Evolutionary conservation across 1,140 invertebrate species (phyloP).

Genomic region (Drepana arcuata): DNA sequence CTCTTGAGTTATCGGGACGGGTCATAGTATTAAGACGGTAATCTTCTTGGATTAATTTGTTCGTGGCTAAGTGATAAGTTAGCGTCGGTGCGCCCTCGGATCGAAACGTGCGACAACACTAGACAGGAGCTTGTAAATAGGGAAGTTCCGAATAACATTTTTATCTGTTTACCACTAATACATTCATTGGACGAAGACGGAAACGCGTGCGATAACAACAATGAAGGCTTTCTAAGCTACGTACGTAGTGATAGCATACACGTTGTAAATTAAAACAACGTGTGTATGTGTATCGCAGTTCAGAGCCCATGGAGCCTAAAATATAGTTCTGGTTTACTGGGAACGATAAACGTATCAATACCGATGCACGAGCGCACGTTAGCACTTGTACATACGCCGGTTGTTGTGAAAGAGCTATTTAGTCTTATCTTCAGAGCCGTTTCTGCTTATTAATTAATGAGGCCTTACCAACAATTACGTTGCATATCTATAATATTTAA

Average conservation of each 20-base stretch:
- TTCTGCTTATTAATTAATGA: slow-evolving; percentile 26
- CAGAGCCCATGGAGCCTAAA: slow-evolving; percentile 43
- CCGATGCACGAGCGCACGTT: slow-evolving; percentile 30
- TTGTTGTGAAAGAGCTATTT: slow-evolving; percentile 25
- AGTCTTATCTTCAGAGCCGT: slow-evolving; percentile 35
- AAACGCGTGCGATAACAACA: slow-evolving; percentile 11
- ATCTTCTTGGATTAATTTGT: slow-evolving; percentile 64
- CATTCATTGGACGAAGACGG: too few relatives aligned
- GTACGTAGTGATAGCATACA: slow-evolving; percentile 1
- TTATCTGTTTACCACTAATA: too few relatives aligned
- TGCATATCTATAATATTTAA: too few relatives aligned
- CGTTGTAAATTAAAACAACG: slow-evolving; percentile 44
- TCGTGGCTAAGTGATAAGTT: slow-evolving; percentile 65
- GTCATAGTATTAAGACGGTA: slow-evolving; percentile 44
- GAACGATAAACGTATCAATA: slow-evolving; percentile 44
- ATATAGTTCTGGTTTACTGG: slow-evolving; percentile 51
- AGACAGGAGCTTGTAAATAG: slow-evolving; percentile 22
- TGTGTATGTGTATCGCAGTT: slow-evolving; percentile 32
- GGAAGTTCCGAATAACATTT: slow-evolving; percentile 23
- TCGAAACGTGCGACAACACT: slow-evolving; percentile 35
- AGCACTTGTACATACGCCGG: too few relatives aligned
- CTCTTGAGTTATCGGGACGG: slow-evolving; percentile 53
- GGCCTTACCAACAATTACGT: too few relatives aligned
- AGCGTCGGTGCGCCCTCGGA: slow-evolving; percentile 26
- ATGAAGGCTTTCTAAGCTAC: slow-evolving; percentile 18